Base-by-base conservation (phyloP, 1,140 invertebrate species). In the Brevipalpus yothersi region DNA sequence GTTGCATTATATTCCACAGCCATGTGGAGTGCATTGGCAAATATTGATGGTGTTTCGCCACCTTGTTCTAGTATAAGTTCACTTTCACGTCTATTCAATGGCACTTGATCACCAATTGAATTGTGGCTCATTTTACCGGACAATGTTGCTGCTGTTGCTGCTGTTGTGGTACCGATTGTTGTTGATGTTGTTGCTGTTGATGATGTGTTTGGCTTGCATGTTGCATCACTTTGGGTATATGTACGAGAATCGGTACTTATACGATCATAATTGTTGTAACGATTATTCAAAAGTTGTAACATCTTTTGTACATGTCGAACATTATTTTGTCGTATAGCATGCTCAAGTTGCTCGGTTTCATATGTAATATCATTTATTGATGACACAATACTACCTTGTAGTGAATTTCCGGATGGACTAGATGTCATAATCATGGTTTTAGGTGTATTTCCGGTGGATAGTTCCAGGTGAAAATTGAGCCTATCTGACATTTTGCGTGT, bases 1-100 rank as follows among this genome's bases (percentile, higher is more conserved):
- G 75, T 65, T 0, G 78, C 71, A n/a, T 72, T 72, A 64, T 75
- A 70, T 61, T 77, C 75, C 17, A 79, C 72, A 4, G 77, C 77
- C 53, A 77, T 67, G 66, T 79, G 77, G 0, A 79, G 68, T 5
- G 76, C 75, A 64, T 77, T 78, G 60, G 69, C 71, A 65, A 78
- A 78, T 31, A 77, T 72, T 1, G 72, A 67, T 5, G 19, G 19
- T 23, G n/a, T 47, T 21, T 61, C 60, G 17, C 40, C 40, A n/a
- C 55, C 55, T 21, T 21, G 42, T 15, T 61, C 60, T 1, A 49
- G 43, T n/a, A 42, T 61, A 19, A 56, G 49, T 13, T 42, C 43
- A 9, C 51, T 56, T n/a, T 47, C 39, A 12, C 40, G 23, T 8
- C 54, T 1, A 12, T 55, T 49, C 10, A 47, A 10, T 21, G 12